Conservation (phyloP, 2,888 invertebrate species). For the Andrena chrysosceles region DNA sequence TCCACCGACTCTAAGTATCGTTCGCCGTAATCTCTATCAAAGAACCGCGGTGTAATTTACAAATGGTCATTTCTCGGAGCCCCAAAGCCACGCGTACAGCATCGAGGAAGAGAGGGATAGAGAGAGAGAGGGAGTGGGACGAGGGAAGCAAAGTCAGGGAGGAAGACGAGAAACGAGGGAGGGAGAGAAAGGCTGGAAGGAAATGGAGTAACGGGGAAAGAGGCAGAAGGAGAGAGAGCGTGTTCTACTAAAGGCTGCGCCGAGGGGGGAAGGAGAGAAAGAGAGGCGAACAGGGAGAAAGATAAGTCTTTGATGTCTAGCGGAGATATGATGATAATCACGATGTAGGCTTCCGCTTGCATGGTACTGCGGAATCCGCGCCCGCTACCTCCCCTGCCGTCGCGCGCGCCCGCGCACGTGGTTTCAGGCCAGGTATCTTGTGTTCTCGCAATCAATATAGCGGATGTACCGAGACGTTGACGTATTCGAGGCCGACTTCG, state of each 20-base stretch:
- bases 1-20: conserved; percentile 24
- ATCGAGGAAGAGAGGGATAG: conserved; percentile 32
- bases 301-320: conserved; percentile 81
- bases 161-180: conserved; percentile 37
- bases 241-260: conserved; percentile 34
- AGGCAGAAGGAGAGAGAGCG: conserved; percentile 15
- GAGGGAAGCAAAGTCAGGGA: conserved; percentile 43
- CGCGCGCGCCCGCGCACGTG: conserved; percentile 65
- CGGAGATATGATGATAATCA: conserved; percentile 81
- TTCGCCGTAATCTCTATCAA: conserved; percentile 38
- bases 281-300: conserved; percentile 69
- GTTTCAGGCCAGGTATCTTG: conserved; percentile 69
- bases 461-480: conserved; percentile 71
- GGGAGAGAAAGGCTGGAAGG: conserved; percentile 32
- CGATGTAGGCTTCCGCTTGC: conserved; percentile 76
- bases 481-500: conserved; percentile 60
- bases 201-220: conserved; percentile 25
- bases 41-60: conserved; percentile 75
- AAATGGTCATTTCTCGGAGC: conserved; percentile 79
- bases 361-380: conserved; percentile 71
- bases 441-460: conserved; percentile 73
- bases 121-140: conserved; percentile 6
- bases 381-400: conserved; percentile 54
- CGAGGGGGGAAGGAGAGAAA: conserved; percentile 49
- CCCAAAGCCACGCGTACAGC: conserved; percentile 64